Percentiles rank a stretch among this genome's conserved stretches.
phyloP scores from a whole-genome alignment of 2,888 invertebrate genomes.

The Craniophora ligustri region DNA sequence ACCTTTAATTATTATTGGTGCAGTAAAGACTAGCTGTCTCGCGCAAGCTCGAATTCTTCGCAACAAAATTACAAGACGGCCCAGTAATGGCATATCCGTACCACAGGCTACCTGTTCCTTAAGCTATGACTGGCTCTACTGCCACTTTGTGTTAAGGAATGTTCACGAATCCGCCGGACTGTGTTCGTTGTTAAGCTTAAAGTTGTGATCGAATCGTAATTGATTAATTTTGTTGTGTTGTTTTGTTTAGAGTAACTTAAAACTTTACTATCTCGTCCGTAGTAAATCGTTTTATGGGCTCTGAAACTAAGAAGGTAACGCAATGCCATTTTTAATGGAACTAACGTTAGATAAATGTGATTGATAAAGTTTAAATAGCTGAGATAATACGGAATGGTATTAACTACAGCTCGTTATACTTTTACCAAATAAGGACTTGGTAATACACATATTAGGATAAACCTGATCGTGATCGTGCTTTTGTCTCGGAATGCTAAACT shows the following conservation, averaged over 20 bases:
- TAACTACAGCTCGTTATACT: not conserved
- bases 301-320: not conserved
- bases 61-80: conserved; percentile 48
- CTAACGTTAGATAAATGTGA: not conserved
- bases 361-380: conserved; percentile 1
- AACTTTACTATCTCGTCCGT: conserved; percentile 22
- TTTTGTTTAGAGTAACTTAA: conserved; percentile 27
- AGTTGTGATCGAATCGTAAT: conserved; percentile 47
- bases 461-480: not conserved
- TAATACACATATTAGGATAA: not conserved
- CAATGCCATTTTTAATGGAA: not conserved
- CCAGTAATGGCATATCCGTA: conserved; percentile 43
- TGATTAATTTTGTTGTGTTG: conserved; percentile 30
- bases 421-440: not conserved
- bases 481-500: not conserved
- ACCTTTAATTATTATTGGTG: conserved; percentile 45
- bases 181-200: conserved; percentile 28
- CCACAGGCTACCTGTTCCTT: conserved; percentile 71
- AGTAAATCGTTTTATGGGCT: conserved; percentile 19
- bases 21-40: conserved; percentile 34
- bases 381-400: not conserved
- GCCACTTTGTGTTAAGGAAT: conserved; percentile 73
- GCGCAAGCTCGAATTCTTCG: conserved; percentile 41
- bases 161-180: conserved; percentile 43
- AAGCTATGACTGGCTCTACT: conserved; percentile 77